Evolutionary conservation across 2,888 invertebrate species (phyloP), one percentile per base, ranked within the genome.

Genomic region (Sylvicola cinctus): DNA sequence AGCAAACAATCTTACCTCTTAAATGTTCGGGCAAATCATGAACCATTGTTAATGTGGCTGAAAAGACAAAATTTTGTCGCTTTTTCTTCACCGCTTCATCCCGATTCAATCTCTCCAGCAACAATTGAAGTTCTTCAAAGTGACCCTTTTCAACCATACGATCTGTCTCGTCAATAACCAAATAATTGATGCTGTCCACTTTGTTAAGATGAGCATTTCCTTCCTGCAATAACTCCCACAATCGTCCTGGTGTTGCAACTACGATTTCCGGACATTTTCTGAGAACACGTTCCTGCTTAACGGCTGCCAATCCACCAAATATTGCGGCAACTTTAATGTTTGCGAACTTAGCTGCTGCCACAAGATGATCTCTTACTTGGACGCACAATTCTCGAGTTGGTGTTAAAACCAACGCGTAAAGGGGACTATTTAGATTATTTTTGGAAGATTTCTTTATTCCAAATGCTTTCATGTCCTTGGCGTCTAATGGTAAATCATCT

Each of bases 161-260:
- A 57, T 99, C 98, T 0, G 96, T 95, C 63, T 99, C 98, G 55
- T 99, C 98, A 43, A 96, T 84, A 0, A 88, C 93, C 40, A 98
- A 61, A 55, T 74, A 87, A 49, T 87, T 88, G 31, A 84, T 69
- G 33, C 70, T 61, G 39, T 72, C 60, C 12, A 87, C 51, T 50
- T 80, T 74, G 39, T 67, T 69, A 20, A 87, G 59, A 60, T 85
- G 84, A 5, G 65, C 56, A 49, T 84, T 75, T 1, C 80, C 87
- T 49, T 76, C 70, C 40, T 73, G 65, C 29, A 90, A 65, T 11
- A 98, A 63, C 58, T 96, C 91, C 96, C 96, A 98, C 17, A 98
- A 64, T 10, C 98, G 63, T 1, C 98, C 98, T 0, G 98, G 96
- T 1, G 98, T 98, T 2, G 90, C 96, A 25, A 98, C 87, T 2